Evolutionary conservation across 1,140 invertebrate species (phyloP).

Genomic region (Acyrthosiphon pisum): DNA sequence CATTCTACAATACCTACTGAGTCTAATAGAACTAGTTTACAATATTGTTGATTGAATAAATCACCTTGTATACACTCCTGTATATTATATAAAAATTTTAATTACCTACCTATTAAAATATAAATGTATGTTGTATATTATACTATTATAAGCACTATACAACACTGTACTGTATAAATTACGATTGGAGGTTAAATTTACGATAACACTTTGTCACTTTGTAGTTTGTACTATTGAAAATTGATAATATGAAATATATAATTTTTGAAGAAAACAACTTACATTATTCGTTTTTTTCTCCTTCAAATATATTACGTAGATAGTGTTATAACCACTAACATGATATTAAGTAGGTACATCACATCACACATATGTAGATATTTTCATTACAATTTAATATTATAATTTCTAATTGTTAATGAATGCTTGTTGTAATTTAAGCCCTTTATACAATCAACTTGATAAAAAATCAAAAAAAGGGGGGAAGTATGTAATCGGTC

Average conservation of each 20-base stretch:
- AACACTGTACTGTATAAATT: not conserved
- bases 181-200: not conserved
- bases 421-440: too few relatives aligned
- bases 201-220: not conserved
- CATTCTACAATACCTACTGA: not conserved
- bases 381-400: too few relatives aligned
- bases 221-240: not conserved
- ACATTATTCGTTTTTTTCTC: not conserved
- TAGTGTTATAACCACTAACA: not conserved
- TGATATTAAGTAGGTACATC: too few relatives aligned
- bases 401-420: too few relatives aligned
- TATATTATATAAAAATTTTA: not conserved
- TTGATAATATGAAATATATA: not conserved
- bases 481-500: too few relatives aligned
- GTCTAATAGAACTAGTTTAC: not conserved
- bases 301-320: not conserved
- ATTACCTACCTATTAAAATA: not conserved
- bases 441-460: too few relatives aligned
- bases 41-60: not conserved
- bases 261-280: not conserved
- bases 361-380: too few relatives aligned
- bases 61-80: not conserved
- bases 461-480: too few relatives aligned
- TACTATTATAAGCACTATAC: not conserved
- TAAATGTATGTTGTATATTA: too few relatives aligned